phyloP scores from a whole-genome alignment of 2,113 vertebrate genomes.

The Nycticryphes semicollaris region DNA sequence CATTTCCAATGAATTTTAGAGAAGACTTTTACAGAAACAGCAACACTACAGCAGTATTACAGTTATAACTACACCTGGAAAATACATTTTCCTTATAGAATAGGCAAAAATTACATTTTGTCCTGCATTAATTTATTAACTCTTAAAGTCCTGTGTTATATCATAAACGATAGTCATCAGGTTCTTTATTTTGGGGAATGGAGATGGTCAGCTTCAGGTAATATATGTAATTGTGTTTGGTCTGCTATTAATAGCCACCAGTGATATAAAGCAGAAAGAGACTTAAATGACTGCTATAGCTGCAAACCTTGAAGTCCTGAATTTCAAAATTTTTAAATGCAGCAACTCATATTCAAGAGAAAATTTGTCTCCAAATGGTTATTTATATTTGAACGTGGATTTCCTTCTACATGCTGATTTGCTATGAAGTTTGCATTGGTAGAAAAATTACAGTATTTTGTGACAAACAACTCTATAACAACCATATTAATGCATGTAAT shows the following conservation, averaged over 20 bases:
- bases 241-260: neutral
- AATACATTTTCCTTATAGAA: neutral
- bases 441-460: neutral
- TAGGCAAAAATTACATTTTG: neutral
- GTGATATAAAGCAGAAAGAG: neutral
- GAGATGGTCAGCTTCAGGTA: neutral
- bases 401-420: neutral
- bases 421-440: neutral
- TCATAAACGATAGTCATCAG: neutral
- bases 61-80: neutral
- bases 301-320: neutral
- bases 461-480: neutral
- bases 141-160: neutral
- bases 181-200: neutral
- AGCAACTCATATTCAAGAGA: neutral
- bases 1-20: neutral
- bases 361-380: neutral
- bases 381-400: neutral
- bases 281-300: neutral
- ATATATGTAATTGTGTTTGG: neutral
- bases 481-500: neutral
- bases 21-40: neutral
- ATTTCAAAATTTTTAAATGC: neutral
- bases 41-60: neutral
- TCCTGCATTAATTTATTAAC: neutral